Conservation (phyloP, 1,140 invertebrate species). For the Drosophila pseudoananassae region DNA sequence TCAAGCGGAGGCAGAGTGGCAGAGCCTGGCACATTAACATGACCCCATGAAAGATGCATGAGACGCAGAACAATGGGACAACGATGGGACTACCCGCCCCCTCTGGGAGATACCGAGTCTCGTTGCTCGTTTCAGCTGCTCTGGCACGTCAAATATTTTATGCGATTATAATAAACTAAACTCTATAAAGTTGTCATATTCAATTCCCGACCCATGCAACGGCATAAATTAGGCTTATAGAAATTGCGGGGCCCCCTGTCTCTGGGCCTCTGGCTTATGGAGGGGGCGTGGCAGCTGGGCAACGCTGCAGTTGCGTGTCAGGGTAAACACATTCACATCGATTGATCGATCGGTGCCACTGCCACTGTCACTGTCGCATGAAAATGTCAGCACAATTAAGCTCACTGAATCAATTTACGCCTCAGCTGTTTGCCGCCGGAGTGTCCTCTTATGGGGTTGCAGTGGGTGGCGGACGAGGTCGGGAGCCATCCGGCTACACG, state of each 20-base stretch:
- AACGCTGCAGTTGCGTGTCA: conserved; percentile 48
- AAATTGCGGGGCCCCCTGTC: neutral
- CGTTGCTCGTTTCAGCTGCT: conserved; percentile 41
- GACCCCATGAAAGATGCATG: conserved; percentile 73
- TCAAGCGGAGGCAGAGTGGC: conserved; percentile 17
- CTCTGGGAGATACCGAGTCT: conserved; percentile 4
- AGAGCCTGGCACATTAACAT: conserved; percentile 58
- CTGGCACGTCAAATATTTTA: conserved; percentile 69
- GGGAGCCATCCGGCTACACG: conserved; percentile 35
- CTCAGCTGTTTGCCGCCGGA: conserved; percentile 43
- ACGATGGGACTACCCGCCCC: neutral
- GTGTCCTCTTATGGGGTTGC: neutral
- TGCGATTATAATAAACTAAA: conserved; percentile 81
- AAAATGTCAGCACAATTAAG: conserved; percentile 79
- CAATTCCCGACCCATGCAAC: conserved; percentile 63
- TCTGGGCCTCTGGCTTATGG: neutral
- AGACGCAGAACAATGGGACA: conserved; percentile 45
- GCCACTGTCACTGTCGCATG: conserved; percentile 31
- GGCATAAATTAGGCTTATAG: conserved; percentile 78
- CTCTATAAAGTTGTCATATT: conserved; percentile 79
- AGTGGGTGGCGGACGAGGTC: neutral
- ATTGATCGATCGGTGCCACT: conserved; percentile 66
- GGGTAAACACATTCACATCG: conserved; percentile 30
- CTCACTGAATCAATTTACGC: conserved; percentile 74
- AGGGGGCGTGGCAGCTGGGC: neutral